Evolutionary conservation across 2,888 invertebrate genomes (phyloP).

Genomic region (Alentia gelatinosa): DNA sequence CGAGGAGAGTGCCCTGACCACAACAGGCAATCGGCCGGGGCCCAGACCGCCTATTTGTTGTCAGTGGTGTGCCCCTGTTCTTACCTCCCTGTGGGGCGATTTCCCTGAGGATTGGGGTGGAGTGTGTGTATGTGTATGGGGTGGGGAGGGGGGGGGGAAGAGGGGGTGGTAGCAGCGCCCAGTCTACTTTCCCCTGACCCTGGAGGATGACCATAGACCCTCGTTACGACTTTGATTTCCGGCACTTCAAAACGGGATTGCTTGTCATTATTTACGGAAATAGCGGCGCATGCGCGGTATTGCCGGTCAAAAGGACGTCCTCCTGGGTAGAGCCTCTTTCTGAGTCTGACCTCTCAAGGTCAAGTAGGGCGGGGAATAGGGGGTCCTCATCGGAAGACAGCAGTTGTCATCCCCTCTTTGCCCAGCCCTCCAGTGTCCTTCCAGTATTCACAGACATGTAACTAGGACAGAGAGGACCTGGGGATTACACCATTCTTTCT

Average conservation of each 20-base stretch:
- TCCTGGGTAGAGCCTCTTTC: not conserved
- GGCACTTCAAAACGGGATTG: not conserved
- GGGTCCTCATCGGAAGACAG: not conserved
- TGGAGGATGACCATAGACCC: not conserved
- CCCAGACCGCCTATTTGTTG: slow-evolving; percentile 1
- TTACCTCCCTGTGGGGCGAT: slow-evolving; percentile 7
- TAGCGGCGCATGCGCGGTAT: not conserved
- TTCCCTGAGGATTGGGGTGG: not conserved
- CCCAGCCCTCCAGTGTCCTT: not conserved
- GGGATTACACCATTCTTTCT: not conserved
- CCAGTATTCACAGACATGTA: too few species aligned
- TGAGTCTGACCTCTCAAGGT: not conserved
- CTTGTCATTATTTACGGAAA: not conserved
- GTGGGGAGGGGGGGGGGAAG: not conserved
- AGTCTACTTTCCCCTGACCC: not conserved
- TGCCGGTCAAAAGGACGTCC: not conserved
- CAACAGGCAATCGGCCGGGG: not conserved
- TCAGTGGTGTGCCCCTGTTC: not conserved
- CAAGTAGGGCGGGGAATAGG: not conserved
- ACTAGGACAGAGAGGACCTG: not conserved
- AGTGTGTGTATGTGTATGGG: not conserved
- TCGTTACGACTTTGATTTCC: slow-evolving; percentile 24
- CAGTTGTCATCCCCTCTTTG: not conserved
- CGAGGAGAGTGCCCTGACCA: too few species aligned
- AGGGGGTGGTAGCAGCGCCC: not conserved